phyloP scores from a whole-genome alignment of 2,797 vertebrate species.

The Zalophus californianus region DNA sequence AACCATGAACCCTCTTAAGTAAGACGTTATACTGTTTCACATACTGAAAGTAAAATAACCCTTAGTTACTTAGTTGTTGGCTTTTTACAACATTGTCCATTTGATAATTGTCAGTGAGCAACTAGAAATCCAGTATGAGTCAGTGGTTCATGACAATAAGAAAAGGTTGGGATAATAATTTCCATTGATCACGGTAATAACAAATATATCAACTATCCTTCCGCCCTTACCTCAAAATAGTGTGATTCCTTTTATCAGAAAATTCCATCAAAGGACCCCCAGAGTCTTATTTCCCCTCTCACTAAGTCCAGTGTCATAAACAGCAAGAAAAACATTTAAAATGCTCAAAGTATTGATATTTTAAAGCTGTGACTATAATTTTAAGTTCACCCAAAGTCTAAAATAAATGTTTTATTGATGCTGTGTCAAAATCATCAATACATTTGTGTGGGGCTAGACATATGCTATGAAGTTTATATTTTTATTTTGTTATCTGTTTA shows the following conservation, averaged over 20 bases:
- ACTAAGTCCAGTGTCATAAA: neutral
- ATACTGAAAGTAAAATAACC: neutral
- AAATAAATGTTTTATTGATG: slow-evolving; percentile 51
- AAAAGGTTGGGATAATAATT: neutral
- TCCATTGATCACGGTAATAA: neutral
- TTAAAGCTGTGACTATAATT: neutral
- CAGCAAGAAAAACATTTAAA: neutral
- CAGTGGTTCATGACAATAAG: neutral
- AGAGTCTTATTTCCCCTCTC: neutral
- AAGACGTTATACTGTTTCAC: neutral
- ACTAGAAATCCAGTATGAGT: neutral
- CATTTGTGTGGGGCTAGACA: neutral
- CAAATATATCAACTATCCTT: neutral
- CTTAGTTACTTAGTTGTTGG: neutral
- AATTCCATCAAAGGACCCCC: neutral
- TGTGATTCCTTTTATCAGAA: neutral
- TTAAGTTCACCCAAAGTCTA: neutral
- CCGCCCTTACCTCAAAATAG: neutral
- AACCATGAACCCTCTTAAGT: neutral
- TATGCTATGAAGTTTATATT: neutral
- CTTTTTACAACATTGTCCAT: neutral
- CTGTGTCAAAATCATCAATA: neutral
- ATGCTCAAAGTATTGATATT: neutral
- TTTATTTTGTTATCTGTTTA: slow-evolving; percentile 42
- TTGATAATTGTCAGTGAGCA: neutral